Evolutionary conservation across 2,113 vertebrate species (phyloP).

Genomic region (Conger conger): DNA sequence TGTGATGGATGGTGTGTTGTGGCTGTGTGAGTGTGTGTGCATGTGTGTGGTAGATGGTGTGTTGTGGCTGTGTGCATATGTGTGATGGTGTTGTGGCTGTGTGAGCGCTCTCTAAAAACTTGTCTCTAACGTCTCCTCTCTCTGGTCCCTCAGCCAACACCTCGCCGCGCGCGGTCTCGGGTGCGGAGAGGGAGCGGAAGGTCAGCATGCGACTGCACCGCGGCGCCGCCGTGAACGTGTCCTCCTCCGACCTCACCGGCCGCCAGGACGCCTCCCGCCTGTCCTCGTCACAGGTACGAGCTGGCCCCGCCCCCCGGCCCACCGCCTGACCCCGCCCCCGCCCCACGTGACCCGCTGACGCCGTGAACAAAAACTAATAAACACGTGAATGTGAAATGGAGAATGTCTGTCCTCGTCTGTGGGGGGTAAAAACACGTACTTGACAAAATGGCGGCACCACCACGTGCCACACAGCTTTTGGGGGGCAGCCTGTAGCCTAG

Average conservation of each 20-base stretch:
- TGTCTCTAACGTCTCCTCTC: constrained; percentile 14
- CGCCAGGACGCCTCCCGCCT: constrained; percentile 94
- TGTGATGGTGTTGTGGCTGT: too few relatives aligned
- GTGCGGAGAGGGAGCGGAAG: constrained; percentile 92
- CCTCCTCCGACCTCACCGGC: constrained; percentile 93
- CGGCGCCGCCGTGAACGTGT: constrained; percentile 91
- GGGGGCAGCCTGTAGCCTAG: too few relatives aligned
- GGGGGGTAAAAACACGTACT: neutral
- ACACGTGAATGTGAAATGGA: neutral
- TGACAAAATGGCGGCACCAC: too few relatives aligned
- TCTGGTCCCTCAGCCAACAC: constrained; percentile 67
- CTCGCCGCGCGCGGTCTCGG: constrained; percentile 71
- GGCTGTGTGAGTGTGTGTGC: too few relatives aligned
- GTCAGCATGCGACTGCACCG: constrained; percentile 97
- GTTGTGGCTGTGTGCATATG: too few relatives aligned
- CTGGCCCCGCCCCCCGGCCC: neutral
- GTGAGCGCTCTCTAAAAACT: neutral
- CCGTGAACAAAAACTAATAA: neutral
- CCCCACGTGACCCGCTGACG: neutral
- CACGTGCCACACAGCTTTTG: too few relatives aligned
- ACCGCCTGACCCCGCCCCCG: neutral
- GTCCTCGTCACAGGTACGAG: constrained; percentile 91
- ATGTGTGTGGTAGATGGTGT: too few relatives aligned
- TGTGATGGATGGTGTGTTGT: too few relatives aligned
- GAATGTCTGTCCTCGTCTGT: neutral